phyloP scores from a whole-genome alignment of 2,888 invertebrate species.

The Pyrrhosoma nymphula region DNA sequence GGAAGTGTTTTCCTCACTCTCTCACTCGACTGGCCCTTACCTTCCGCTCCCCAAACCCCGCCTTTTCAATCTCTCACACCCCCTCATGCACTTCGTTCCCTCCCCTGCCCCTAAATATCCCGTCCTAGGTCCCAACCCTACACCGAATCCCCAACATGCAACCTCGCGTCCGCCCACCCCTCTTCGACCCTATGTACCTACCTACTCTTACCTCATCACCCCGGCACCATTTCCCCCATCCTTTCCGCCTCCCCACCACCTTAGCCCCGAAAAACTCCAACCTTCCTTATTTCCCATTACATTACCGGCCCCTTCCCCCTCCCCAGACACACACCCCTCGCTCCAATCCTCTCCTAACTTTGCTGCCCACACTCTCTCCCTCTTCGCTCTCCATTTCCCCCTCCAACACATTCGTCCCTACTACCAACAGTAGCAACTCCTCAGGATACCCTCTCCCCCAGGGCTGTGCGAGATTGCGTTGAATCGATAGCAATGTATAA shows the following conservation, averaged over 20 bases:
- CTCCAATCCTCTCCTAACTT: background rate
- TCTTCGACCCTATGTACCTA: background rate
- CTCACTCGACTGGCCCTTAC: background rate
- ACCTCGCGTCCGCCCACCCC: background rate
- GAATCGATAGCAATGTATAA: too few relatives aligned
- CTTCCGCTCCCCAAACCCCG: background rate
- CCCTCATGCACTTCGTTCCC: background rate
- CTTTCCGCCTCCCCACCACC: background rate
- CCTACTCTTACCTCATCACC: background rate
- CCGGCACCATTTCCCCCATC: background rate
- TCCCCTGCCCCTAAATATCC: background rate
- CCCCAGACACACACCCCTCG: background rate
- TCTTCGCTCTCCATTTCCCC: background rate
- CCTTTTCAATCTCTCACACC: background rate
- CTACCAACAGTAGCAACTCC: background rate
- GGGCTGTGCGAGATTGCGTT: too few relatives aligned
- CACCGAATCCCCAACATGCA: too few relatives aligned
- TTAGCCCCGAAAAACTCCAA: too few relatives aligned
- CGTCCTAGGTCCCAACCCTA: background rate
- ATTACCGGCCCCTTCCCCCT: background rate
- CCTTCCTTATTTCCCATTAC: slow-evolving; percentile 2
- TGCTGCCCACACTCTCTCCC: too few relatives aligned
- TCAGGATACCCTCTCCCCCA: background rate
- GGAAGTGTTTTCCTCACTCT: too few relatives aligned
- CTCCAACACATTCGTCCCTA: background rate